Percentiles rank a stretch among this genome's conserved stretches.
phyloP scores from a whole-genome alignment of 2,888 invertebrate species.

The Heteromyza rotundicornis region DNA sequence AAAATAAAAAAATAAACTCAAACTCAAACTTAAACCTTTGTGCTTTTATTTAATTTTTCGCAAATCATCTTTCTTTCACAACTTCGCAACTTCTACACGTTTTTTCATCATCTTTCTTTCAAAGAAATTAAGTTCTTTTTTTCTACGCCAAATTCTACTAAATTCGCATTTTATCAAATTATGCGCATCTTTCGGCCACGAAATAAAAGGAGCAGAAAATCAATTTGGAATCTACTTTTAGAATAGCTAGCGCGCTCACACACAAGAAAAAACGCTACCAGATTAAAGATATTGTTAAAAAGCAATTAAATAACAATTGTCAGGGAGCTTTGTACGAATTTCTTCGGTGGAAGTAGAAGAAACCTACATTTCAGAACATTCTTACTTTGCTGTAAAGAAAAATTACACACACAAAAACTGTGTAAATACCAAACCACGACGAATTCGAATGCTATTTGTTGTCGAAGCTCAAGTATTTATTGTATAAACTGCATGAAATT shows the following conservation, averaged over 20 bases:
- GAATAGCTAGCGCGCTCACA: neutral
- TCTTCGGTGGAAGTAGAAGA: neutral
- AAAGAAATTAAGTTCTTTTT: neutral
- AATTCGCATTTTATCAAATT: constrained; percentile 3
- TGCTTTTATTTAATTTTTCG: too few species aligned
- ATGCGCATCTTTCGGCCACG: constrained; percentile 5
- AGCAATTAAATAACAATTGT: constrained; percentile 24
- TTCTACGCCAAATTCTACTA: neutral
- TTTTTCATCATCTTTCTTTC: too few species aligned
- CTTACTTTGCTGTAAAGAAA: too few species aligned
- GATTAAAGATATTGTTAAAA: constrained; percentile 21
- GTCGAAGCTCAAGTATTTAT: too few species aligned
- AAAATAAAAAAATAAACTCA: too few species aligned
- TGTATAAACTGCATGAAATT: too few species aligned
- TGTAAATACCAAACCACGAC: constrained; percentile 4
- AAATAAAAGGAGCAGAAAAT: constrained; percentile 25
- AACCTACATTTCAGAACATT: neutral
- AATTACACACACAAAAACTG: too few species aligned
- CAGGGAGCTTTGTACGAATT: neutral
- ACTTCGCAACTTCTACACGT: too few species aligned
- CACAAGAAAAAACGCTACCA: constrained; percentile 5
- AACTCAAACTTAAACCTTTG: too few species aligned
- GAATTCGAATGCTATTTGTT: too few species aligned
- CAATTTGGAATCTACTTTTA: constrained; percentile 18
- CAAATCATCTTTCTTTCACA: too few species aligned